Evolutionary conservation across 2,888 invertebrate species (phyloP), one percentile per base, ranked within the genome.

Genomic region (Labia minor): DNA sequence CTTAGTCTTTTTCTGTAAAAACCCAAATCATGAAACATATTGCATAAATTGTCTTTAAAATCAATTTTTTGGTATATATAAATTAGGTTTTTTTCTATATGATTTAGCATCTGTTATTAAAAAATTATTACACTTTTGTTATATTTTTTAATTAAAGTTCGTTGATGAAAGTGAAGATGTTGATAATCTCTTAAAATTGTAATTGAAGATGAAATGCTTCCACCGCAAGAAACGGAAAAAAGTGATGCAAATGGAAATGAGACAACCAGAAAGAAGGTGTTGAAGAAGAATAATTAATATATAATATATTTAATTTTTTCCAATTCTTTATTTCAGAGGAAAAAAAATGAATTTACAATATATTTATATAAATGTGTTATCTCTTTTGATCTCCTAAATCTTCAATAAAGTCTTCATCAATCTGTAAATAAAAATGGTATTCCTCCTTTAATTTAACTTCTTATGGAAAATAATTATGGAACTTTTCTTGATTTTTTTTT

Each of bases 141-240:
- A n/a, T n/a, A n/a, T n/a, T 71, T 70, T 67, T 70, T 79, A 81
- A 66, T 77, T 75, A 37, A 68, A 91, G 90, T 85, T 91, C 68
- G 86, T 95, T 2, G 94, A 95, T 79, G 94, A 95, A 74, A 91
- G 92, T 75, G 95, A 95, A 77, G 88, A 94, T 76, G 89, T 93
- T 1, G 84, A 86, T 66, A 82, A 86, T 73, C 81, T 95, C 11
- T 81, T 94, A 65, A 67, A 20, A 62, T 67, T 16, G 66, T 66
- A 6, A 33, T 21, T 6, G 61, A 67, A 16, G 66, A 61, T 20
- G 16, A 64, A 18, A 61, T 68, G 11, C 61, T 64, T 18, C 64
- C 66, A 61, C 21, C 63, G 3, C 49, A 49, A 49, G 49, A 11
- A 49, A 49, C 49, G 14, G 16, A 49, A 3, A 14, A 49, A 3